Evolutionary conservation across 2,113 vertebrate genomes (phyloP), one percentile per base, ranked within the genome.

Genomic region (Engystomops pustulosus): DNA sequence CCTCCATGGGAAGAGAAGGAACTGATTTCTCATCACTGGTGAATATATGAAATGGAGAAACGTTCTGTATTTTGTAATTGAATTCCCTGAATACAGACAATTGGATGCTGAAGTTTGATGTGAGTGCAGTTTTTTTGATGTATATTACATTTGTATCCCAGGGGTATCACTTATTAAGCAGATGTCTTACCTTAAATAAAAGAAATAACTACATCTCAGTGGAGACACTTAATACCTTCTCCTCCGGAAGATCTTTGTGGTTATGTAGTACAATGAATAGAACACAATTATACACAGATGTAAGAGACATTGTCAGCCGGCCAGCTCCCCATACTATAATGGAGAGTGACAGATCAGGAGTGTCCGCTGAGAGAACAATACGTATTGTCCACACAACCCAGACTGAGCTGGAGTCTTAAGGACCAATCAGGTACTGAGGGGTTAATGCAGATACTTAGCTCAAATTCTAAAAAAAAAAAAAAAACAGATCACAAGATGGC

Each of bases 251-350:
- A 45, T 17, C 41, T 15, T 27, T 27, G 38, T 14, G 8, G n/a
- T 45, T 23, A 25, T 45, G 36, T 44, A 12, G 20, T 15, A 23
- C 41, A 45, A 47, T 44, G 41, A 45, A 72, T 70, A 71, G 68
- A 44, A 14, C 34, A 25, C 36, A 71, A 71, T 71, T 71, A 71
- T 45, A 72, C 69, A 72, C 69, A 72, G 69, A 72, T 72, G 69
- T 45, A 45, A 14, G 27, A 25, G 1, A 71, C 9, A 44, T 23
- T 27, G n/a, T 25, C 69, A n/a, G 27, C 38, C 41, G n/a, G 41
- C 38, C 69, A 72, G 38, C n/a, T 45, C 69, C 14, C 4, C 9
- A n/a, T 25, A 27, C 69, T 6, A 45, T 72, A 25, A 27, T 72
- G 17, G 10, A 47, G 4, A 27, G 14, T 12, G 36, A 71, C n/a